Evolutionary conservation across 2,888 invertebrate genomes (phyloP), one percentile per base, ranked within the genome.

Genomic region (Zonitis immaculata): DNA sequence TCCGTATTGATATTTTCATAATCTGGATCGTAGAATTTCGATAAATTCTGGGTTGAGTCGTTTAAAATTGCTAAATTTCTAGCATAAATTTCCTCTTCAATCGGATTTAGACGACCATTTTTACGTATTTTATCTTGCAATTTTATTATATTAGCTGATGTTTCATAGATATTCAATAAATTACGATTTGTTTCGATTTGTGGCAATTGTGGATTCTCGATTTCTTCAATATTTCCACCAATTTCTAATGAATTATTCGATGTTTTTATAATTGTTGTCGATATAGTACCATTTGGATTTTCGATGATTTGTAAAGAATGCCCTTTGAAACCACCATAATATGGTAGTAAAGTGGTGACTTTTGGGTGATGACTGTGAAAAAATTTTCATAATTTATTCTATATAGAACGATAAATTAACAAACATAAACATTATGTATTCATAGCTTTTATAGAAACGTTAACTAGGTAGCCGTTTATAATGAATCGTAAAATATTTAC

Each of bases 251-350:
- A n/a, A n/a, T 35, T 57, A 42, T 18, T 53, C 6, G 72, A 69
- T 18, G 73, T 67, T 74, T 79, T 63, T 72, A 82, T 58, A 69
- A 75, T 69, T 47, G 64, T 61, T 3, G 71, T 70, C 6, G 64
- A 63, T 1, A 73, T 58, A 25, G 74, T 72, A 14, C 84, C 84
- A 61, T 79, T 74, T 6, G 74, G 73, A 48, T 79, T 78, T 73
- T 79, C 80, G 47, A 77, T 79, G 47, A 85, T 77, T 79, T 81
- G 81, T 63, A 87, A 73, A 49, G 83, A 81, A 72, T 87, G 85
- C 0, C 88, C 88, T 66, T 82, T 84, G 1, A 81, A 84, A 26
- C 87, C 88, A 1, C 89, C 88, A 67, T 88, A 88, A 73, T 84
- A 88, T 11, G 87, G 84, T 35, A 86, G 67, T 49, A 72, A 53